A percentile compares a stretch with the other conserved stretches of the same genome.
Evolutionary conservation across 2,888 invertebrate genomes (phyloP).

Genomic region (Lordiphosa andalusiaca): DNA sequence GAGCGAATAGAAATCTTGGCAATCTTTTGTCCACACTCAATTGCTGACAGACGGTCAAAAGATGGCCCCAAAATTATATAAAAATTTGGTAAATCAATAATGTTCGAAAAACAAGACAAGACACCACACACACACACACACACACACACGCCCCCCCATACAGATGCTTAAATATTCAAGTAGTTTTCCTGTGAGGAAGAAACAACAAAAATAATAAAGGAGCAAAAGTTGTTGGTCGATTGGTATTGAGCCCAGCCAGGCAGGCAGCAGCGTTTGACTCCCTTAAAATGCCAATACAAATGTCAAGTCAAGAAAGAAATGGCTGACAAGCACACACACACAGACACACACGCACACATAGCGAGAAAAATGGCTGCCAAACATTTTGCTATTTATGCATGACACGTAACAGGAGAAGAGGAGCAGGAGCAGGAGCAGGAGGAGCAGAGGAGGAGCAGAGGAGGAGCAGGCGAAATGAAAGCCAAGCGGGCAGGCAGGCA

Average conservation of each 20-base stretch:
- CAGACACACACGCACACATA: constrained; percentile 3
- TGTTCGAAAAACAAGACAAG: too few species aligned
- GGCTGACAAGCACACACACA: constrained; percentile 9
- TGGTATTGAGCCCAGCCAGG: not conserved
- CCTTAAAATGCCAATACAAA: constrained; percentile 14
- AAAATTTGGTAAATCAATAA: too few species aligned
- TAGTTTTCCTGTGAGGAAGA: constrained; percentile 8
- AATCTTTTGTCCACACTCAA: too few species aligned
- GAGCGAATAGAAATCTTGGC: too few species aligned
- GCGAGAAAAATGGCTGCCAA: constrained; percentile 14
- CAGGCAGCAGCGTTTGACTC: constrained; percentile 5
- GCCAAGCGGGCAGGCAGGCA: not conserved
- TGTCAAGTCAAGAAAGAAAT: constrained; percentile 15
- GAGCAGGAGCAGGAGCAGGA: not conserved
- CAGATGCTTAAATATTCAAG: constrained; percentile 14
- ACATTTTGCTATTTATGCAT: constrained; percentile 14
- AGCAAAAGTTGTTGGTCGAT: constrained; percentile 9
- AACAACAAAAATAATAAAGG: constrained; percentile 7
- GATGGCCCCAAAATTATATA: too few species aligned
- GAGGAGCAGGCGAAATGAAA: constrained; percentile 12
- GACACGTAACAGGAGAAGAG: constrained; percentile 9
- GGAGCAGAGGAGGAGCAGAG: too few species aligned
- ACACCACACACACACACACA: not conserved
- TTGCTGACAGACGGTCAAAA: too few species aligned
- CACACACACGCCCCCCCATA: not conserved